A percentile compares a stretch with the other conserved stretches of the same genome.
These are phyloP conservation scores for Sander vitreus DNA, from an alignment of 2,113 vertebrate genomes.

Conservation along the genomic window DNA sequence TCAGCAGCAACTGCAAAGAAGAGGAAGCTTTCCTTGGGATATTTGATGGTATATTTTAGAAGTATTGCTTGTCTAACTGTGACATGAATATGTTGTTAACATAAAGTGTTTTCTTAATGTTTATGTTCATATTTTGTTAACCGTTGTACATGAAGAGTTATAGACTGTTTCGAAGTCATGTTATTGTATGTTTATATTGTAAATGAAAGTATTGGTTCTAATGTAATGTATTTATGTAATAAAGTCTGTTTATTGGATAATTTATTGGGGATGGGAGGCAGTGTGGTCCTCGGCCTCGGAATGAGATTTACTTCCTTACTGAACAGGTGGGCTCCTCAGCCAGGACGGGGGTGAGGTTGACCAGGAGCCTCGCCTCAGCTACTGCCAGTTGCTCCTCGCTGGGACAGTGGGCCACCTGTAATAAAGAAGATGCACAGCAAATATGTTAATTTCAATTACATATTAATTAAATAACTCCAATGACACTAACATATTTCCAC, in stretches of 20 bases:
- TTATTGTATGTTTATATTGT: slow-evolving; percentile 11
- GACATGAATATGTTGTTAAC: not conserved
- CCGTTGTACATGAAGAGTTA: not conserved
- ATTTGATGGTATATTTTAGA: slow-evolving; percentile 95
- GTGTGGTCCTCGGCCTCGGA: no score
- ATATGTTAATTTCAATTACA: no score
- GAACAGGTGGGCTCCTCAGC: no score
- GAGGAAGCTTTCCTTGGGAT: slow-evolving; percentile 89
- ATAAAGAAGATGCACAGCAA: no score
- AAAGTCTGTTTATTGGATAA: slow-evolving; percentile 24
- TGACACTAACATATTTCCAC: no score
- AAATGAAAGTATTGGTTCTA: not conserved
- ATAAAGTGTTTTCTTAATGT: slow-evolving; percentile 7
- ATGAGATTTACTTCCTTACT: no score
- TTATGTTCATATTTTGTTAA: slow-evolving; percentile 1
- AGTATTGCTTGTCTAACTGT: not conserved
- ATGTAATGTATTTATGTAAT: slow-evolving; percentile 15
- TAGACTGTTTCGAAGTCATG: slow-evolving; percentile 7
- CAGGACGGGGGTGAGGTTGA: no score
- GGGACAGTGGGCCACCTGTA: no score
- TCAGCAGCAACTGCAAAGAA: slow-evolving; percentile 83
- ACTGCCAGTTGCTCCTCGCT: no score
- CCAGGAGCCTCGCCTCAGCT: no score
- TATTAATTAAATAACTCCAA: no score
- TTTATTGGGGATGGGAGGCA: no score